These are phyloP conservation scores for Dryas iulia DNA, from an alignment of 1,140 invertebrate genomes.

Conservation along the genomic window DNA sequence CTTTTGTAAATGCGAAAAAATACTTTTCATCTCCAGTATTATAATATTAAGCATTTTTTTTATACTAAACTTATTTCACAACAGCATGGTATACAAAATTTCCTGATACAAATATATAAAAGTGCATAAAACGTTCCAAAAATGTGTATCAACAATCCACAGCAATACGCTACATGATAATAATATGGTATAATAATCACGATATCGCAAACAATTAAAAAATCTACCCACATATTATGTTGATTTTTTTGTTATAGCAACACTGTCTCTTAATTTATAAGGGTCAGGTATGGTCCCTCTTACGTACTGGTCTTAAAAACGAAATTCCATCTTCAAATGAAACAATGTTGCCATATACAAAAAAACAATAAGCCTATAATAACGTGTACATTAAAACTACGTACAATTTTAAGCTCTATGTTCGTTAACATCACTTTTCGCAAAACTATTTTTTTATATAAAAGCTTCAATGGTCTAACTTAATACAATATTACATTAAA, in stretches of 20 bases:
- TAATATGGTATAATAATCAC: conserved; percentile 28
- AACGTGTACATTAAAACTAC: conserved; percentile 22
- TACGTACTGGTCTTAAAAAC: too few species aligned
- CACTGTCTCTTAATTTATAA: conserved; percentile 5
- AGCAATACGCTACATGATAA: conserved; percentile 12
- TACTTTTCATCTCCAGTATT: background rate
- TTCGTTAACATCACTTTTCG: conserved; percentile 26
- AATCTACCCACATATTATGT: conserved; percentile 22
- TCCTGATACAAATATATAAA: conserved; percentile 75
- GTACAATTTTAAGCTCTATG: conserved; percentile 38
- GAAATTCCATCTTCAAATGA: background rate
- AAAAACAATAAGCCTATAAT: conserved; percentile 20
- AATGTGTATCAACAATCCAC: conserved; percentile 63
- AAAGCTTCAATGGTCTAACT: background rate
- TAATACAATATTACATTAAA: conserved; percentile 1
- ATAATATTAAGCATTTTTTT: background rate
- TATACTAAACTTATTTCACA: conserved; percentile 29
- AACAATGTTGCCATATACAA: conserved; percentile 29
- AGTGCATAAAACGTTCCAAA: conserved; percentile 77
- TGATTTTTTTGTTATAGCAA: conserved; percentile 27
- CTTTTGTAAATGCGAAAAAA: conserved; percentile 1
- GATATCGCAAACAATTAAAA: conserved; percentile 35
- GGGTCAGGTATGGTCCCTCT: background rate
- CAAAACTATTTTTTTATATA: conserved; percentile 16
- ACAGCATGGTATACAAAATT: conserved; percentile 63